These are phyloP conservation scores for Tachina grossa DNA, from an alignment of 2,888 invertebrate genomes.

Conservation along the genomic window DNA sequence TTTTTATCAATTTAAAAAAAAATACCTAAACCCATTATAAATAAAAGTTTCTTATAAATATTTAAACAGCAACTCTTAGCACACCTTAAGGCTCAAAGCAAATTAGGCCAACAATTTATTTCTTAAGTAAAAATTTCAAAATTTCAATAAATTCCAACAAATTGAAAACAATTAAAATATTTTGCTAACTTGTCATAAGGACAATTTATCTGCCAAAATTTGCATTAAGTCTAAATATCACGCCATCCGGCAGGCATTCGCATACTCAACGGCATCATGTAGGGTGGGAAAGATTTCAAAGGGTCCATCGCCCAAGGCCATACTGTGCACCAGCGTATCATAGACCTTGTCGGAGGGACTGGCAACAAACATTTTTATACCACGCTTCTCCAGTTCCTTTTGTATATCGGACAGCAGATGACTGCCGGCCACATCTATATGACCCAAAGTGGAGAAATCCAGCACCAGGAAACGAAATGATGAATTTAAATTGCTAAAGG, in stretches of 20 bases:
- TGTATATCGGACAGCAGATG: slow-evolving; percentile 84
- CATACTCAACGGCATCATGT: slow-evolving; percentile 86
- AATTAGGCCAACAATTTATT: not conserved
- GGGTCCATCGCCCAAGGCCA: slow-evolving; percentile 80
- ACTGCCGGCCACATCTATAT: slow-evolving; percentile 87
- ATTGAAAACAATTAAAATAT: not conserved
- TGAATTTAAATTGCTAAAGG: slow-evolving; percentile 69
- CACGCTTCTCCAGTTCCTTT: slow-evolving; percentile 84
- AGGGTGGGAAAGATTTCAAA: slow-evolving; percentile 85
- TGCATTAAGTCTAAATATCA: slow-evolving; percentile 73
- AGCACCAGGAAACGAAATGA: slow-evolving; percentile 83
- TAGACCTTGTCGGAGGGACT: slow-evolving; percentile 84
- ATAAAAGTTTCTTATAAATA: not conserved
- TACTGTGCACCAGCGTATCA: slow-evolving; percentile 80
- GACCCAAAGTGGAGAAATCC: slow-evolving; percentile 86
- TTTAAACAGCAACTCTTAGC: not conserved
- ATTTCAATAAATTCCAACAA: not conserved
- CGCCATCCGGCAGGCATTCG: slow-evolving; percentile 79
- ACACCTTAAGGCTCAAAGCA: slow-evolving; percentile 16
- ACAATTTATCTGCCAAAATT: slow-evolving; percentile 50
- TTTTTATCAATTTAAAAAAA: not conserved
- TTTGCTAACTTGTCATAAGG: slow-evolving; percentile 39
- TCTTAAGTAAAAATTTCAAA: slow-evolving; percentile 5
- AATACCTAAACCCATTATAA: not conserved
- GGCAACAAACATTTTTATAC: slow-evolving; percentile 84